Conservation (phyloP, 2,113 vertebrate genomes). For the Atrichornis clamosus region DNA sequence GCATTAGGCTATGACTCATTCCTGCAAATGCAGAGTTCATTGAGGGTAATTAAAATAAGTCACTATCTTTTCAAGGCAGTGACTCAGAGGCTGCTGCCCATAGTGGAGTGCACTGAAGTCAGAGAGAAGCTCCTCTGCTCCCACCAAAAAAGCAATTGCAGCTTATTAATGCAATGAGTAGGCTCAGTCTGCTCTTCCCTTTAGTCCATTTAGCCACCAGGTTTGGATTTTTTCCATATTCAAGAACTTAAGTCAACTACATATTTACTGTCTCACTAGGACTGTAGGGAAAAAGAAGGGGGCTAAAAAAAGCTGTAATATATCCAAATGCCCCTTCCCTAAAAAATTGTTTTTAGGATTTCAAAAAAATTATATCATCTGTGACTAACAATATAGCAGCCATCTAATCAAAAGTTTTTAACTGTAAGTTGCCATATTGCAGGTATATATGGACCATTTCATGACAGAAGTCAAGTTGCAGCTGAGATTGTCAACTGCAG, state of each 20-base stretch:
- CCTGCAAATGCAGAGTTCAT: constrained; percentile 60
- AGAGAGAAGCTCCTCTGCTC: constrained; percentile 7
- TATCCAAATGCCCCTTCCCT: neutral
- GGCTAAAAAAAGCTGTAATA: neutral
- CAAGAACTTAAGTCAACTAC: neutral
- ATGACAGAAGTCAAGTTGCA: neutral
- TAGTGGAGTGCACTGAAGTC: neutral
- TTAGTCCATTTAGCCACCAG: neutral
- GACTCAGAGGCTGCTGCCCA: constrained; percentile 45
- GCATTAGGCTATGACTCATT: constrained; percentile 66
- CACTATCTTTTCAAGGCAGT: constrained; percentile 53
- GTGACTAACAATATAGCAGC: neutral
- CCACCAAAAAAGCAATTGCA: neutral
- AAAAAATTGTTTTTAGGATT: neutral
- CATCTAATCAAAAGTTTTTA: neutral
- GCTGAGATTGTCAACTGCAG: neutral
- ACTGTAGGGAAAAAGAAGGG: neutral
- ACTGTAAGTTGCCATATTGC: neutral
- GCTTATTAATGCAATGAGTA: neutral
- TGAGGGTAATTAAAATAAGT: constrained; percentile 65
- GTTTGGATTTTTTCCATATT: neutral
- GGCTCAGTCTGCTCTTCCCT: neutral
- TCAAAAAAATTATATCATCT: accelerated
- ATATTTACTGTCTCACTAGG: neutral
- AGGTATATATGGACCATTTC: neutral